Percentiles rank a stretch among this genome's conserved stretches.
These are phyloP conservation scores for Drosophila macrospina DNA, from an alignment of 2,888 invertebrate genomes.

Conservation along the genomic window DNA sequence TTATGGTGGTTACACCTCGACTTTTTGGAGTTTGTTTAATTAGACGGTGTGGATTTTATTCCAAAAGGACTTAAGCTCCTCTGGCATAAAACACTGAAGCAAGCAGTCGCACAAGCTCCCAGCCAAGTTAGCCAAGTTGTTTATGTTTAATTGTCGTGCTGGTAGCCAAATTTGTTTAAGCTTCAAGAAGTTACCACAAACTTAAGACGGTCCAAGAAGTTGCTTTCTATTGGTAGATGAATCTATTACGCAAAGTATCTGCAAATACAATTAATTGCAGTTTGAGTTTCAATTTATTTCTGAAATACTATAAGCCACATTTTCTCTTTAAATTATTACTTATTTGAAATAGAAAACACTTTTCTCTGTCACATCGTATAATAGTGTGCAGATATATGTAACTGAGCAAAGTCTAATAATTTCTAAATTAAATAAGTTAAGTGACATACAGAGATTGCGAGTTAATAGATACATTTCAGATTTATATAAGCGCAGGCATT, in stretches of 20 bases:
- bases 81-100: constrained; percentile 22
- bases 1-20: constrained; percentile 82
- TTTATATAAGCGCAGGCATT: too few relatives aligned
- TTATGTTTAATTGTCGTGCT: constrained; percentile 56
- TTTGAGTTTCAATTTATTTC: background rate
- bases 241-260: constrained; percentile 4
- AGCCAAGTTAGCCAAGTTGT: constrained; percentile 45
- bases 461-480: too few relatives aligned
- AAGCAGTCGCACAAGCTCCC: constrained; percentile 11
- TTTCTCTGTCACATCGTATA: too few relatives aligned
- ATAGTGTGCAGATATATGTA: too few relatives aligned
- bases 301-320: too few relatives aligned
- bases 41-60: constrained; percentile 77
- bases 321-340: too few relatives aligned
- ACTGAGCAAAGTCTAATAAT: too few relatives aligned
- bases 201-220: background rate
- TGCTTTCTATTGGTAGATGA: background rate
- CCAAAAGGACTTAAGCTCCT: constrained; percentile 47
- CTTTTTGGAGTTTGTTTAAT: constrained; percentile 78
- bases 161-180: constrained; percentile 40
- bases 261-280: background rate
- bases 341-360: too few relatives aligned
- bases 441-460: too few relatives aligned
- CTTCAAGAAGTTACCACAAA: background rate
- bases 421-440: too few relatives aligned